phyloP scores from a whole-genome alignment of 2,888 invertebrate genomes.

The Eretmocerus hayati region DNA sequence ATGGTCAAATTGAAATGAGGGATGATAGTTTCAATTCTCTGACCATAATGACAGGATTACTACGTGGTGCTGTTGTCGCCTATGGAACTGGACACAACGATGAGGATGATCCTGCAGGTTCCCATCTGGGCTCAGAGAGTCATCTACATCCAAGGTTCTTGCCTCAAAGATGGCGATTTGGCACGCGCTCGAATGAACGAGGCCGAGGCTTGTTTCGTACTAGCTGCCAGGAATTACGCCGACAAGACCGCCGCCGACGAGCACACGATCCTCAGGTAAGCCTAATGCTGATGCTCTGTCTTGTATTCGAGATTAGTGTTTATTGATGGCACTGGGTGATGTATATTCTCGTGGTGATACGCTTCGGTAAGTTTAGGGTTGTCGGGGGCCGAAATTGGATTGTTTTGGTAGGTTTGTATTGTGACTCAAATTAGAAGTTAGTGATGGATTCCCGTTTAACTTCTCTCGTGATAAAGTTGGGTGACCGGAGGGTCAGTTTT shows the following conservation, averaged over 20 bases:
- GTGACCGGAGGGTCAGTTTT: too few species aligned
- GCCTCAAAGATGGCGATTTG: constrained; percentile 91
- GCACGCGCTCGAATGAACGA: constrained; percentile 94
- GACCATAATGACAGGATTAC: constrained; percentile 86
- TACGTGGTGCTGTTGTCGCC: constrained; percentile 94
- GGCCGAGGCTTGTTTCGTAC: constrained; percentile 94
- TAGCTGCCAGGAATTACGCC: constrained; percentile 92
- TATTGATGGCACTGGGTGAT: too few species aligned
- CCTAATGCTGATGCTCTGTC: too few species aligned
- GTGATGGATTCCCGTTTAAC: too few species aligned
- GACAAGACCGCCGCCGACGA: constrained; percentile 92
- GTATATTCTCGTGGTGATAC: too few species aligned
- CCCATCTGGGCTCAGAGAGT: constrained; percentile 97
- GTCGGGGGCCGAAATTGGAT: too few species aligned
- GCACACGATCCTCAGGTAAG: constrained; percentile 63
- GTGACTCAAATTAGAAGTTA: too few species aligned
- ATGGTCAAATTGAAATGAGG: not conserved
- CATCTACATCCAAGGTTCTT: constrained; percentile 89
- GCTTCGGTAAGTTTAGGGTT: too few species aligned
- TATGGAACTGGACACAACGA: constrained; percentile 95
- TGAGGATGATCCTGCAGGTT: constrained; percentile 95
- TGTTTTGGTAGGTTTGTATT: too few species aligned
- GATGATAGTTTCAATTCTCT: constrained; percentile 6
- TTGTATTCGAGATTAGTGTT: too few species aligned
- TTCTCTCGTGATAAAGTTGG: too few species aligned